Evolutionary conservation across 2,888 invertebrate genomes (phyloP).

Genomic region (Ceraclea dissimilis): DNA sequence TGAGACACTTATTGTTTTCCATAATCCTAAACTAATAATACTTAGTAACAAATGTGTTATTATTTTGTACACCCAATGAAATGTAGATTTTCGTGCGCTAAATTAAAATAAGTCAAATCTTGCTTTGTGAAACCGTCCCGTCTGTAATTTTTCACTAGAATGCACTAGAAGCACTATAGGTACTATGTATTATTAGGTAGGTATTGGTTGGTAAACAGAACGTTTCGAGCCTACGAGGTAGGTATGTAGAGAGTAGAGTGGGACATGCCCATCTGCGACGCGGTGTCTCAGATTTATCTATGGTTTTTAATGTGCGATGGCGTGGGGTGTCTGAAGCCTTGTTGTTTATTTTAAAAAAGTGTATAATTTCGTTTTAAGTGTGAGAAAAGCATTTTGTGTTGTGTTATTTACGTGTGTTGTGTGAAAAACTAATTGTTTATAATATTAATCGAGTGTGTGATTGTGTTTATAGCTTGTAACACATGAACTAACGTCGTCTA

Average conservation of each 20-base stretch:
- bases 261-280: neutral
- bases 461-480: neutral
- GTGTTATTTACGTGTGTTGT: constrained; percentile 6
- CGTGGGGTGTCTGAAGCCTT: constrained; percentile 22
- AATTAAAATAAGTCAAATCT: too few species aligned
- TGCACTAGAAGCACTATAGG: too few species aligned
- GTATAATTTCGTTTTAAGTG: constrained; percentile 12
- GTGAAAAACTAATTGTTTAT: neutral
- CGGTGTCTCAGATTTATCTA: constrained; percentile 12
- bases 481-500: constrained; percentile 43
- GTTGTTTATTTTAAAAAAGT: constrained; percentile 21
- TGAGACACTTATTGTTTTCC: too few species aligned
- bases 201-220: too few species aligned
- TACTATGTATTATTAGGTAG: too few species aligned
- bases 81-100: too few species aligned
- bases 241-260: neutral
- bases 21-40: too few species aligned
- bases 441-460: neutral
- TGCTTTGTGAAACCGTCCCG: too few species aligned
- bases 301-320: constrained; percentile 24
- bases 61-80: too few species aligned
- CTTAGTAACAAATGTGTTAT: too few species aligned
- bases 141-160: too few species aligned
- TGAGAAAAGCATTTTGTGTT: constrained; percentile 11
- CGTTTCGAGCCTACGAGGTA: too few species aligned